Evolutionary conservation across 2,113 vertebrate species (phyloP).

Genomic region (Burhinus oedicnemus): DNA sequence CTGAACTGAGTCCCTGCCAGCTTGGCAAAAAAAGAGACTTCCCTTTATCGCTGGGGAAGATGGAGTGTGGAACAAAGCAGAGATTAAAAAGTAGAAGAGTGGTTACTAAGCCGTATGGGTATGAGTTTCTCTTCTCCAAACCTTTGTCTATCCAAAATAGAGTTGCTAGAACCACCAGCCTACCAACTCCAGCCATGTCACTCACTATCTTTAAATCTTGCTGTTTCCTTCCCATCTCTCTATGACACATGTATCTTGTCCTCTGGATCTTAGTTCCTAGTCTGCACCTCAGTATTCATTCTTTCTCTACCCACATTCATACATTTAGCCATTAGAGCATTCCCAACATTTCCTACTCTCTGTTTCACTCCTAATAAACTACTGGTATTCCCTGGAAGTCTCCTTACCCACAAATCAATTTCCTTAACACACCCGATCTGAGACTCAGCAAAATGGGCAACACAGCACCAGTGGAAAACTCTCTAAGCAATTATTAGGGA

Average conservation of each 20-base stretch:
- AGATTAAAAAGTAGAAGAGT: not conserved
- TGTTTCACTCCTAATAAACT: not conserved
- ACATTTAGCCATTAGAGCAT: not conserved
- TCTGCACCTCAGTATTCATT: not conserved
- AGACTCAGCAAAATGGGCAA: not conserved
- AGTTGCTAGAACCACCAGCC: not conserved
- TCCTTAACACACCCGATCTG: not conserved
- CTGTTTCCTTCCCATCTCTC: not conserved
- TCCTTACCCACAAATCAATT: not conserved
- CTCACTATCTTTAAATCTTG: not conserved
- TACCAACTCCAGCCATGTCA: not conserved
- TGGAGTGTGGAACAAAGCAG: not conserved
- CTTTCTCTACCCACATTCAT: not conserved
- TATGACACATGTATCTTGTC: not conserved
- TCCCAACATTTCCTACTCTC: not conserved
- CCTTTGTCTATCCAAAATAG: not conserved
- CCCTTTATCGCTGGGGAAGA: not conserved
- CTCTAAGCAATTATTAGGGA: not conserved
- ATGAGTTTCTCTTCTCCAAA: not conserved
- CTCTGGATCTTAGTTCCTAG: not conserved
- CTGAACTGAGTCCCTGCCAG: not conserved
- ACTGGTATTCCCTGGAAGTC: not conserved
- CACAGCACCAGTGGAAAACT: not conserved
- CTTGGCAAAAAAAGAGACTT: not conserved
- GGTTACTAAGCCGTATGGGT: not conserved